phyloP scores from a whole-genome alignment of 2,888 invertebrate species.

The Phragmatobia fuliginosa region DNA sequence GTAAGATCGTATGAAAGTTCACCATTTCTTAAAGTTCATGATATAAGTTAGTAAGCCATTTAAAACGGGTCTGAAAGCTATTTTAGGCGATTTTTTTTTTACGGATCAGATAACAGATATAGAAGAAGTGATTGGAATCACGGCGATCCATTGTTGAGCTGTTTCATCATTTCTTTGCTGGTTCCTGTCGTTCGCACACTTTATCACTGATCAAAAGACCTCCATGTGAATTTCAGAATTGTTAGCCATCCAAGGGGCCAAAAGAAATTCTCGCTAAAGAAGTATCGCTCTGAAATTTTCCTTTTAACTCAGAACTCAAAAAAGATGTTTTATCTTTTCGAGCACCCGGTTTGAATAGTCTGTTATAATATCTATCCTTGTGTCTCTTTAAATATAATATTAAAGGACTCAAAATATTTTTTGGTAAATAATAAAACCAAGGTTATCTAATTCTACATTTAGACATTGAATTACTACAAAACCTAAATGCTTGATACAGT shows the following conservation, averaged over 20 bases:
- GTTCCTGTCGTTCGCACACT: conserved; percentile 9
- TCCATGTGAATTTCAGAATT: conserved; percentile 14
- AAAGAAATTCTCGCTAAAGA: conserved; percentile 1
- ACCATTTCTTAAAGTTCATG: too few relatives aligned
- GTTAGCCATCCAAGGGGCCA: conserved; percentile 3
- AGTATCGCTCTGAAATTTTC: background rate
- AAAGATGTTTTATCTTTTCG: background rate
- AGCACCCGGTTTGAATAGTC: background rate
- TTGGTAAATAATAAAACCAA: background rate
- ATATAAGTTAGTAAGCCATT: background rate
- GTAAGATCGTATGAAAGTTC: too few relatives aligned
- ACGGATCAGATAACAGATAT: background rate
- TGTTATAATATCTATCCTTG: background rate
- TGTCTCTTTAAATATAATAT: background rate
- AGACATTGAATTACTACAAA: too few relatives aligned
- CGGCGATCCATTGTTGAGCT: conserved; percentile 11
- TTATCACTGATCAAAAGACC: conserved; percentile 14
- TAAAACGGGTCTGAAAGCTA: background rate
- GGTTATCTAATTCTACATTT: too few relatives aligned
- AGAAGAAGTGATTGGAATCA: conserved; percentile 15
- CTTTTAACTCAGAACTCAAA: conserved; percentile 1
- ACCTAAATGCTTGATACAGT: background rate
- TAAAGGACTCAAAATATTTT: background rate
- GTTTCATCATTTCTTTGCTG: conserved; percentile 13
- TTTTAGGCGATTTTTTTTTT: conserved; percentile 6